These are phyloP conservation scores for Hylomyscus alleni DNA, from an alignment of 2,797 vertebrate genomes.

Conservation along the genomic window DNA sequence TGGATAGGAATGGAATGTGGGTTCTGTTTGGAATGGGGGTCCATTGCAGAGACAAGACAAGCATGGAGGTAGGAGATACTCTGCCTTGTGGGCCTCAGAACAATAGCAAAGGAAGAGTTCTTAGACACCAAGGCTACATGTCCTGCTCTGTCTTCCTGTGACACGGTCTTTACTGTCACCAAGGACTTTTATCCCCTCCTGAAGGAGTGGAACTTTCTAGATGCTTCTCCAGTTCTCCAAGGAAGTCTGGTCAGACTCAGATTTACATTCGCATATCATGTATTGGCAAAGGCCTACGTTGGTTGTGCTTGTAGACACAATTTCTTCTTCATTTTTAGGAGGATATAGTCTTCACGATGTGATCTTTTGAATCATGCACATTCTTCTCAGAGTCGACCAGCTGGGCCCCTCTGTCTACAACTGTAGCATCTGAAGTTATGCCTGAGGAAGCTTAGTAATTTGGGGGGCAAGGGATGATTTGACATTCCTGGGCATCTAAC, in stretches of 20 bases:
- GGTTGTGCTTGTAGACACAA: background rate
- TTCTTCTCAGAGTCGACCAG: constrained; percentile 39
- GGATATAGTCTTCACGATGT: background rate
- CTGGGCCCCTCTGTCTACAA: background rate
- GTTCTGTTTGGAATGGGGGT: background rate
- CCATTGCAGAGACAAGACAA: background rate
- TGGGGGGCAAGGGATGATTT: constrained; percentile 2
- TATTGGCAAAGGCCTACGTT: background rate
- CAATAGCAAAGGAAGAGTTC: background rate
- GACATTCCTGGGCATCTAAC: background rate
- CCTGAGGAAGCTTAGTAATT: background rate
- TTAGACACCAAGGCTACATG: background rate
- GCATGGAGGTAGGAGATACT: too few species aligned
- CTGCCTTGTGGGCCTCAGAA: too few species aligned
- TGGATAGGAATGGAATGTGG: background rate
- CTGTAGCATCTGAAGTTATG: constrained; percentile 30
- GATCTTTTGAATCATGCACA: background rate
- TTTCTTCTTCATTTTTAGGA: constrained; percentile 54
- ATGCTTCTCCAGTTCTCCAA: background rate
- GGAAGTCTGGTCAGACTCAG: background rate
- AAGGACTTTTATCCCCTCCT: background rate
- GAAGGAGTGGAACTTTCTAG: background rate
- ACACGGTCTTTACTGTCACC: background rate
- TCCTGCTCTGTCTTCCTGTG: background rate
- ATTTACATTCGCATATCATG: background rate